These are phyloP conservation scores for Litoditis marina DNA, from an alignment of 2,888 invertebrate species.

Conservation along the genomic window DNA sequence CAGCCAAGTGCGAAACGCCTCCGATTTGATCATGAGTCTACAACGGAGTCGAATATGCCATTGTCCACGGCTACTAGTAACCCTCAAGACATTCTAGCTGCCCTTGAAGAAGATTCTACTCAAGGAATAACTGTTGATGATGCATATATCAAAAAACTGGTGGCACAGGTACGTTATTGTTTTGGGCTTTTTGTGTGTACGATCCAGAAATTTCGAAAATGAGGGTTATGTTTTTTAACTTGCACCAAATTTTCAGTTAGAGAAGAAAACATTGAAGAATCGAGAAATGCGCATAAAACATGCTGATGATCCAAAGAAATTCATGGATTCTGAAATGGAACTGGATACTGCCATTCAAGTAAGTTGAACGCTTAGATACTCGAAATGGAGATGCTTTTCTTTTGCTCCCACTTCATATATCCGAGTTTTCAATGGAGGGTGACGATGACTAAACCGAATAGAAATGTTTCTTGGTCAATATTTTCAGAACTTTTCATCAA, in stretches of 20 bases:
- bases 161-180: slow-evolving; percentile 28
- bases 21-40: slow-evolving; percentile 25
- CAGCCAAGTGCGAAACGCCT: slow-evolving; percentile 46
- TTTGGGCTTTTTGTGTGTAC: no score
- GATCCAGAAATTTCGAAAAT: no score
- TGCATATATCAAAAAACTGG: slow-evolving; percentile 47
- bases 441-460: no score
- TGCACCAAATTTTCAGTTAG: slow-evolving; percentile 66
- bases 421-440: no score
- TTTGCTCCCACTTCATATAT: no score
- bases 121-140: slow-evolving; percentile 45
- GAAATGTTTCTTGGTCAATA: no score
- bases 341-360: slow-evolving; percentile 76
- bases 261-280: slow-evolving; percentile 87
- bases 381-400: no score
- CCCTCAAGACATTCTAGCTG: slow-evolving; percentile 49
- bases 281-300: slow-evolving; percentile 98
- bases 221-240: no score
- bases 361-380: no score
- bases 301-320: slow-evolving; percentile 72
- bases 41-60: not conserved
- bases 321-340: slow-evolving; percentile 94
- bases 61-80: slow-evolving; percentile 15
- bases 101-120: slow-evolving; percentile 46
- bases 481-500: no score